phyloP scores from a whole-genome alignment of 2,797 vertebrate genomes.

The Anguilla megastoma region DNA sequence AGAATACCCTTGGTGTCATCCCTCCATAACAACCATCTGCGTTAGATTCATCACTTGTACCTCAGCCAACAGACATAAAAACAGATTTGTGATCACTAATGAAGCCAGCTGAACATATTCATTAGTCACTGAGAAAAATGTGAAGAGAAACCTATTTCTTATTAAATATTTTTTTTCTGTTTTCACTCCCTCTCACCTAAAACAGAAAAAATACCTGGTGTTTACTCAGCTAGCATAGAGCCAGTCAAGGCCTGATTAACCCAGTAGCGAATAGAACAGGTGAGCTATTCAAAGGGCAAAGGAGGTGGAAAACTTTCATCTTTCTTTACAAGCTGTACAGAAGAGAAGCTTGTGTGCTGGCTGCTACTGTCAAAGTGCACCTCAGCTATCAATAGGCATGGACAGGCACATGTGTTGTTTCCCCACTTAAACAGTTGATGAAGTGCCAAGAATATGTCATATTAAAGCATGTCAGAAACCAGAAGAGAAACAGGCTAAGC shows the following conservation, averaged over 20 bases:
- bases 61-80: background rate
- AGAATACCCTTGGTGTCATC: slow-evolving; percentile 33
- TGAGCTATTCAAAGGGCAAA: slow-evolving; percentile 17
- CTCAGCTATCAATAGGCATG: background rate
- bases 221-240: background rate
- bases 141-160: background rate
- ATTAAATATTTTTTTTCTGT: background rate
- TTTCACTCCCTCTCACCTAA: background rate
- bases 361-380: background rate
- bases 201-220: background rate
- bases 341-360: background rate
- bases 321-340: background rate
- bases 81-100: slow-evolving; percentile 4
- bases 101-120: background rate
- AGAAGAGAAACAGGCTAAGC: background rate
- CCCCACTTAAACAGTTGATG: slow-evolving; percentile 3
- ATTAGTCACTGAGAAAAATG: background rate
- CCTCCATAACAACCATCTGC: slow-evolving; percentile 39
- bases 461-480: background rate
- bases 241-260: background rate
- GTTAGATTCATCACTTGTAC: slow-evolving; percentile 25
- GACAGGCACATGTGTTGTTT: background rate
- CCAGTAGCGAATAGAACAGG: background rate
- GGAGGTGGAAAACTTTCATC: slow-evolving; percentile 9
- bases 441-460: slow-evolving; percentile 16